phyloP scores from a whole-genome alignment of 2,113 vertebrate genomes.

The Mobula birostris region DNA sequence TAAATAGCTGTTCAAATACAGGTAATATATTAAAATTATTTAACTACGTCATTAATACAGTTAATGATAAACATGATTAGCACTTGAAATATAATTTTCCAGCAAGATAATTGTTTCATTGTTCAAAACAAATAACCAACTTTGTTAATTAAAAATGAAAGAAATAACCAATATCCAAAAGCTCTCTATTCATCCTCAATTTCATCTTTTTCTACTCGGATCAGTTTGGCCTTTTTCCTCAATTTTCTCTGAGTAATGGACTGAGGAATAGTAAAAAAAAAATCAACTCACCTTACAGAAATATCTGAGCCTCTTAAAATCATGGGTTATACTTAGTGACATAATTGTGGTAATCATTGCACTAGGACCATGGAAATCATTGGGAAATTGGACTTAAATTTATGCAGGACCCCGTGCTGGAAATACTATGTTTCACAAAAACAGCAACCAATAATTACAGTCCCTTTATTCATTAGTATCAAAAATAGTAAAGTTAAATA shows the following conservation, averaged over 20 bases:
- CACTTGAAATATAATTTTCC: not conserved
- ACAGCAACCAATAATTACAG: no score
- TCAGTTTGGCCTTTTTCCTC: not conserved
- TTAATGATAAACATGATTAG: not conserved
- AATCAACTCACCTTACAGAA: not conserved
- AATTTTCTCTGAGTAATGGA: not conserved
- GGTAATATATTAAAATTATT: not conserved
- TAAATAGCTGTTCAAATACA: not conserved
- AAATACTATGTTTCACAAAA: not conserved
- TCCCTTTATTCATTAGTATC: not conserved
- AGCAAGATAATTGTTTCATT: not conserved
- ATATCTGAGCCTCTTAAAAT: not conserved
- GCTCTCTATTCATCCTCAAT: not conserved
- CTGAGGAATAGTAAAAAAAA: not conserved
- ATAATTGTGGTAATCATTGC: not conserved
- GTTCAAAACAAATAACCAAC: not conserved
- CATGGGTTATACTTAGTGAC: not conserved
- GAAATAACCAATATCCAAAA: not conserved
- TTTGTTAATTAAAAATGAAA: not conserved
- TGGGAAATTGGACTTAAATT: not conserved
- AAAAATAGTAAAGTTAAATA: not conserved
- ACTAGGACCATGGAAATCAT: not conserved
- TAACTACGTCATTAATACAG: not conserved
- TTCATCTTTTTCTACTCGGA: not conserved
- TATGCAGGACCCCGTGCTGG: not conserved